Percentiles rank a stretch among this genome's conserved stretches.
These are phyloP conservation scores for Hymenochirus boettgeri DNA, from an alignment of 2,113 vertebrate genomes.

Conservation along the genomic window DNA sequence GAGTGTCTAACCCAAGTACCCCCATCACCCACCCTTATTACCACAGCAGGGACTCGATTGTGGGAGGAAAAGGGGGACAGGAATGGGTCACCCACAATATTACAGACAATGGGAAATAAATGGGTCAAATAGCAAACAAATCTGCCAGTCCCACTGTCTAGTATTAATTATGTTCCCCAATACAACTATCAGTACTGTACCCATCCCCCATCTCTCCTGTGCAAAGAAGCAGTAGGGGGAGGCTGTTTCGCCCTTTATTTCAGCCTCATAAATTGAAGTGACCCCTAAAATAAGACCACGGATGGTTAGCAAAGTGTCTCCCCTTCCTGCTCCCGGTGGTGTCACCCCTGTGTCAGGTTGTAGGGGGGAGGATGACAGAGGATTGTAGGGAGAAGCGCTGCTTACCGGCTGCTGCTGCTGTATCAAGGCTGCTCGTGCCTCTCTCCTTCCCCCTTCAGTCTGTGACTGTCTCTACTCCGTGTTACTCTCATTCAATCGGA, in stretches of 20 bases:
- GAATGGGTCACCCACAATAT: no score
- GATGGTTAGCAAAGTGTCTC: neutral
- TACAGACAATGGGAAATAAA: no score
- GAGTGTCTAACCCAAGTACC: no score
- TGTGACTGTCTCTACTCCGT: slow-evolving; percentile 31
- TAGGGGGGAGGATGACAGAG: slow-evolving; percentile 20
- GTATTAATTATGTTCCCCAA: no score
- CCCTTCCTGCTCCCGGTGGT: slow-evolving; percentile 26
- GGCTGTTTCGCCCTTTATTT: slow-evolving; percentile 25
- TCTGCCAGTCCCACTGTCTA: no score
- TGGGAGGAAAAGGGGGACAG: no score
- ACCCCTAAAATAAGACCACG: slow-evolving; percentile 17
- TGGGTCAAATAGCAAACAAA: no score
- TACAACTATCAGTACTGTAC: neutral
- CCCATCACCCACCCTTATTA: no score
- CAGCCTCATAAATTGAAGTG: neutral
- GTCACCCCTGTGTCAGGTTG: neutral
- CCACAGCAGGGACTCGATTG: no score
- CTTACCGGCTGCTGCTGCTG: slow-evolving; percentile 30
- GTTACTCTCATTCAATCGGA: slow-evolving; percentile 29
- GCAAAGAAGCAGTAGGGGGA: slow-evolving; percentile 19
- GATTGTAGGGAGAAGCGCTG: slow-evolving; percentile 31
- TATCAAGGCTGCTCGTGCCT: slow-evolving; percentile 4
- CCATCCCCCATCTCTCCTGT: neutral
- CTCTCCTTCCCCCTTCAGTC: slow-evolving; percentile 39